Evolutionary conservation across 1,140 invertebrate genomes (phyloP), one percentile per base, ranked within the genome.

Genomic region (Octopus sinensis): DNA sequence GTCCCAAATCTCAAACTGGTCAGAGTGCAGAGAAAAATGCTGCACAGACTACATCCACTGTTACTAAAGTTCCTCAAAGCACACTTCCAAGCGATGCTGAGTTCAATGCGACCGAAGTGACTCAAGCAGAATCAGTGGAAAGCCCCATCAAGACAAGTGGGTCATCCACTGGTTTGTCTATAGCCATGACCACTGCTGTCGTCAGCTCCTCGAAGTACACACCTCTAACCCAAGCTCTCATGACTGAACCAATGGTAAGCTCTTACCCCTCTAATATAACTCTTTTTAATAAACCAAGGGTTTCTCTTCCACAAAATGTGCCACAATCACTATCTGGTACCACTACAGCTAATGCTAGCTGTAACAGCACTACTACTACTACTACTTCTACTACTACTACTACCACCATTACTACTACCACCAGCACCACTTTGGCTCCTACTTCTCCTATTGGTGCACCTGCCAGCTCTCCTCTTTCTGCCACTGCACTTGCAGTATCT

Each of bases 201-300:
- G 6, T 23, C 30, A 73, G 13, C 68, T 4, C 68, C 17, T n/a
- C 68, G 30, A 73, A 73, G 68, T 73, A 6, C 68, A 73, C 68
- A 6, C 68, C 68, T n/a, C 13, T 73, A 73, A 73, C 68, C 30
- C 68, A 73, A 73, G 68, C 68, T 73, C 68, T 73, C 13, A 73
- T 73, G 68, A 73, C 17, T 13, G 68, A 73, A 13, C 68, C 68
- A 17, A 73, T 73, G 68, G 68, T 73, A 73, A 73, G 68, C 68
- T 73, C 68, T 23, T 23, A 73, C 30, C 68, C 30, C 68, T 73
- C 68, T 73, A 23, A 9, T 73, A 73, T n/a, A n/a, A n/a, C 68
- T 73, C 13, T 73, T 5, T 73, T 73, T 23, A 73, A 73, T 13
- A 73, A 73, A 73, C 68, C 7, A 6, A 13, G 68, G 30, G 30